Evolutionary conservation across 2,888 invertebrate species (phyloP).

Genomic region (Ariolimax columbianus): DNA sequence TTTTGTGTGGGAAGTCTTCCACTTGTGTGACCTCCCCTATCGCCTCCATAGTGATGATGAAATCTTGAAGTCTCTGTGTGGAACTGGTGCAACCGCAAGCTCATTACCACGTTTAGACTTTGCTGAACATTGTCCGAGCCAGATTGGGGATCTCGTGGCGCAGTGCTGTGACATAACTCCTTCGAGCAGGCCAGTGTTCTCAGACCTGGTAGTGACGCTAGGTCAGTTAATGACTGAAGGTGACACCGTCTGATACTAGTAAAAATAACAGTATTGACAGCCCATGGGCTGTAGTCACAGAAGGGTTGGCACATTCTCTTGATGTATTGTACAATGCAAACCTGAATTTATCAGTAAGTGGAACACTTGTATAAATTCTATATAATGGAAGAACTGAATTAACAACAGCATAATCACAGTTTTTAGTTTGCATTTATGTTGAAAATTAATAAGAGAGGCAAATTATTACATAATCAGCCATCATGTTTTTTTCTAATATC

Average conservation of each 20-base stretch:
- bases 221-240: constrained; percentile 48
- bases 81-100: constrained; percentile 55
- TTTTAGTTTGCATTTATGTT: neutral
- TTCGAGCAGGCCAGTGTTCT: constrained; percentile 42
- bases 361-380: neutral
- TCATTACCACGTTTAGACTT: constrained; percentile 46
- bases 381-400: neutral
- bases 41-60: constrained; percentile 87
- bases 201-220: constrained; percentile 45
- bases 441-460: neutral
- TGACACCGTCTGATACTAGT: constrained; percentile 42
- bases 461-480: neutral
- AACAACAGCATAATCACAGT: neutral
- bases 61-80: constrained; percentile 79
- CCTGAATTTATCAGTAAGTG: neutral
- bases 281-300: neutral
- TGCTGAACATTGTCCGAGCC: constrained; percentile 46
- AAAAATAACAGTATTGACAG: neutral
- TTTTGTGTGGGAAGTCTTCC: constrained; percentile 92
- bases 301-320: neutral
- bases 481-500: neutral
- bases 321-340: neutral
- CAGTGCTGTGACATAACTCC: constrained; percentile 43
- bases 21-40: constrained; percentile 88
- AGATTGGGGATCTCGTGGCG: constrained; percentile 38